Evolutionary conservation across 2,888 invertebrate genomes (phyloP).

Genomic region (Sialis lutaria): DNA sequence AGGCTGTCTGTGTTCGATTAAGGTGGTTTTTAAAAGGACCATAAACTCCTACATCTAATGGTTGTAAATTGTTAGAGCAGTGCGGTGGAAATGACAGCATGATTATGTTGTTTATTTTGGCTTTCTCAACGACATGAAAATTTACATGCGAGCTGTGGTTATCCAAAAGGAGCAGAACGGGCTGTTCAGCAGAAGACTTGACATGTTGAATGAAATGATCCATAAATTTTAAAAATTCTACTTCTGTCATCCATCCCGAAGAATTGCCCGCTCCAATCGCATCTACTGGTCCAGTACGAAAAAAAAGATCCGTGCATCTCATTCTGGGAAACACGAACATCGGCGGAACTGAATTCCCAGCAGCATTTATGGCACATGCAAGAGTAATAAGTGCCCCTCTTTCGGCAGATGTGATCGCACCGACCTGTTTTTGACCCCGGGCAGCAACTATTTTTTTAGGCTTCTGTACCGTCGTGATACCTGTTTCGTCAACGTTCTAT

Average conservation of each 20-base stretch:
- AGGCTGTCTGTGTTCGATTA: no score
- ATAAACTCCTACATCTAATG: no score
- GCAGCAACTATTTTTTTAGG: constrained; percentile 2
- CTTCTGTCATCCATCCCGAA: constrained; percentile 16
- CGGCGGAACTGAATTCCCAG: constrained; percentile 12
- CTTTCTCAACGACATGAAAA: no score
- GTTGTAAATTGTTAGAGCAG: no score
- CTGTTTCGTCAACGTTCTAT: constrained; percentile 4
- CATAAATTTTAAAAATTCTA: constrained; percentile 14
- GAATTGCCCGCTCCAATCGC: constrained; percentile 16
- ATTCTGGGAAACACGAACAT: constrained; percentile 16
- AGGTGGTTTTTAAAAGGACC: no score
- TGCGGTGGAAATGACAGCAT: no score
- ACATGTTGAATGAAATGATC: constrained; percentile 15
- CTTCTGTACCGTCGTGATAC: constrained; percentile 3
- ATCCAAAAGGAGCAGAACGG: constrained; percentile 15
- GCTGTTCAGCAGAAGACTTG: constrained; percentile 11
- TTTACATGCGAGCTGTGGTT: no score
- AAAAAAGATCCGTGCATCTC: constrained; percentile 12
- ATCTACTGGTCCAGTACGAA: constrained; percentile 14
- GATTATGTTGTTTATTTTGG: no score
- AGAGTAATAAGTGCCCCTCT: constrained; percentile 11
- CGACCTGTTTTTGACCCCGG: constrained; percentile 8
- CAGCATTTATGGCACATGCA: constrained; percentile 10
- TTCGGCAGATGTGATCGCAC: constrained; percentile 9